Evolutionary conservation across 2,888 invertebrate genomes (phyloP).

Genomic region (Epinotia nisella): DNA sequence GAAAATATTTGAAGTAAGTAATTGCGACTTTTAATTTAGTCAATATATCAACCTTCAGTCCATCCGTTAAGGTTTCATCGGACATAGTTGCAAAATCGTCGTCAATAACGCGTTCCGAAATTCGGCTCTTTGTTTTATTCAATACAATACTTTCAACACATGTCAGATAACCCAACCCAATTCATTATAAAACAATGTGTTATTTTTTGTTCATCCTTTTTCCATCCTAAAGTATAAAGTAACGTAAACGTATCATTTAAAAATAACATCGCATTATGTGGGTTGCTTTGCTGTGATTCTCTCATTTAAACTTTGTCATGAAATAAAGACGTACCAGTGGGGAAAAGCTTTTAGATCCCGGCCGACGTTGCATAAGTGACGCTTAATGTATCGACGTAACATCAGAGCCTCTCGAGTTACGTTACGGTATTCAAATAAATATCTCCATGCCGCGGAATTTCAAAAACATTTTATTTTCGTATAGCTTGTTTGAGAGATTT

Average conservation of each 20-base stretch:
- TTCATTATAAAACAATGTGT: background rate
- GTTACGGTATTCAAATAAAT: conserved; percentile 20
- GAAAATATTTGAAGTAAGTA: no score
- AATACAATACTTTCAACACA: no score
- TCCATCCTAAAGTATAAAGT: conserved; percentile 15
- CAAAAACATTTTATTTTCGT: conserved; percentile 3
- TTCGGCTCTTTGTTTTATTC: no score
- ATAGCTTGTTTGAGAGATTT: background rate
- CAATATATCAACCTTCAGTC: no score
- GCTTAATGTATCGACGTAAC: conserved; percentile 25
- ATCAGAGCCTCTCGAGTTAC: conserved; percentile 14
- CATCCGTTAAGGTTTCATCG: no score
- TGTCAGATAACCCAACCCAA: background rate
- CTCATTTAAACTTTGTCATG: conserved; percentile 23
- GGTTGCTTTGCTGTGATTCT: conserved; percentile 15
- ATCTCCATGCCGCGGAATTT: conserved; percentile 12
- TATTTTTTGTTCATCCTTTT: conserved; percentile 18
- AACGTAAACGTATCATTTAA: conserved; percentile 5
- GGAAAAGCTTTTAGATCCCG: conserved; percentile 21
- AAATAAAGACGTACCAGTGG: conserved; percentile 23
- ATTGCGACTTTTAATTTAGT: no score
- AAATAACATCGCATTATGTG: conserved; percentile 18
- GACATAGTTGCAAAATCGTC: no score
- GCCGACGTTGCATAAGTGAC: conserved; percentile 9
- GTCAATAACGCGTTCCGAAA: no score